Percentiles rank a stretch among this genome's conserved stretches.
Evolutionary conservation across 64 coral and sea anemone genomes (phyloP).

Genomic region (Stichodactyla helianthus): DNA sequence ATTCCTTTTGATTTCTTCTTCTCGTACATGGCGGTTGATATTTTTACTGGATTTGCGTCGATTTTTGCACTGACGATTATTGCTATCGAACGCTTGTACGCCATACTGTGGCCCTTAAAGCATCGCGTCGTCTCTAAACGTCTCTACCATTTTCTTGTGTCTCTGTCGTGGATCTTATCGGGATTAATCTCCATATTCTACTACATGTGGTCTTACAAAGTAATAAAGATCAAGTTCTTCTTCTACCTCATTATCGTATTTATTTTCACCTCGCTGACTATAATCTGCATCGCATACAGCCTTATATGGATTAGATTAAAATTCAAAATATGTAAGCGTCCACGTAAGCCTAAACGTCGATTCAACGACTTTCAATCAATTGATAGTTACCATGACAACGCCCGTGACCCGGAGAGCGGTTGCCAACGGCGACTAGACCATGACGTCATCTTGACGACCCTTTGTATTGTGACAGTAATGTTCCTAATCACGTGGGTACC

Average conservation of each 20-base stretch:
- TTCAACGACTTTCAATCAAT: slow-evolving; percentile 1
- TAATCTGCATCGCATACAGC: slow-evolving; percentile 69
- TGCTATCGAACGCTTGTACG: slow-evolving; percentile 59
- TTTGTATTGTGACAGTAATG: slow-evolving; percentile 70
- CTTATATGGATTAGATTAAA: slow-evolving; percentile 62
- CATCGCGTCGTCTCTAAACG: slow-evolving; percentile 50
- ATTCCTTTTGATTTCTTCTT: neutral
- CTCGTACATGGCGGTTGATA: slow-evolving; percentile 65
- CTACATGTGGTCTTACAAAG: slow-evolving; percentile 52
- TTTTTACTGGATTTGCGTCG: slow-evolving; percentile 76
- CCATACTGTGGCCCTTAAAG: slow-evolving; percentile 63
- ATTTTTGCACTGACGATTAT: slow-evolving; percentile 79
- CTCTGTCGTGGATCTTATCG: slow-evolving; percentile 65
- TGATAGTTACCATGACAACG: slow-evolving; percentile 11
- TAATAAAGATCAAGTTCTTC: slow-evolving; percentile 57
- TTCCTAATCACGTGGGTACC: slow-evolving; percentile 82
- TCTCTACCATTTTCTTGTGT: slow-evolving; percentile 45
- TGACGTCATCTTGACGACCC: slow-evolving; percentile 49
- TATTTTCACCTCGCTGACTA: slow-evolving; percentile 46
- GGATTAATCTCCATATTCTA: slow-evolving; percentile 47
- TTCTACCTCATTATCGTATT: slow-evolving; percentile 68
- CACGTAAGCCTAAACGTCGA: neutral
- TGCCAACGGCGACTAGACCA: slow-evolving; percentile 24
- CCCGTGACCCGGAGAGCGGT: slow-evolving; percentile 18
- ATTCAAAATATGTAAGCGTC: neutral